These are phyloP conservation scores for Temnopleurus reevesii DNA, from an alignment of 53 echinoderm and acorn worm genomes.

Conservation along the genomic window DNA sequence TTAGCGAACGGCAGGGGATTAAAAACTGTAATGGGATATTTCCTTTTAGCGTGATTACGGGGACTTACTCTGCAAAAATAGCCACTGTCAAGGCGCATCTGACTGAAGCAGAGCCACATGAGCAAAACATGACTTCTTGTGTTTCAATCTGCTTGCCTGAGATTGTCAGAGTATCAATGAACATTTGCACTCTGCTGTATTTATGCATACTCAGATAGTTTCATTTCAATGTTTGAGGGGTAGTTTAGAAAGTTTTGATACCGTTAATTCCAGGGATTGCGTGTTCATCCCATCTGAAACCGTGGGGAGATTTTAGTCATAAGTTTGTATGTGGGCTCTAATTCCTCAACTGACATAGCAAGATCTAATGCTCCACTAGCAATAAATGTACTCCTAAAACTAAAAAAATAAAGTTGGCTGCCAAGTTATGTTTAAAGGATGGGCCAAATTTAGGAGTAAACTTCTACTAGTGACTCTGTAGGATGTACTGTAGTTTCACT, in stretches of 20 bases:
- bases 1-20: conserved; percentile 28
- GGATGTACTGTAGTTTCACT: neutral
- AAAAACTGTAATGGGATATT: conserved; percentile 55
- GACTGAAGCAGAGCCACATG: conserved; percentile 30
- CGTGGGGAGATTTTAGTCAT: neutral
- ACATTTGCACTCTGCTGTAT: neutral
- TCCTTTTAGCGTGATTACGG: conserved; percentile 34
- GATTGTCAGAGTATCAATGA: conserved; percentile 20
- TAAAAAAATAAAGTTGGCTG: too few relatives aligned
- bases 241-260: conserved; percentile 2
- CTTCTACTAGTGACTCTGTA: too few relatives aligned
- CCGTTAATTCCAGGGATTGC: neutral
- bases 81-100: conserved; percentile 32
- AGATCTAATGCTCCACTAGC: too few relatives aligned
- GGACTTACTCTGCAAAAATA: conserved; percentile 50
- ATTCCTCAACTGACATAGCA: neutral
- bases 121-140: conserved; percentile 51
- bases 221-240: neutral
- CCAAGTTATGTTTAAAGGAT: too few relatives aligned
- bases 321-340: neutral
- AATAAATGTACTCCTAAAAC: too few relatives aligned
- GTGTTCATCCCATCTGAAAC: neutral
- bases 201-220: conserved; percentile 3
- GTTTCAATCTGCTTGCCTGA: neutral
- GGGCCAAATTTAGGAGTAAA: too few relatives aligned